Evolutionary conservation across 30 jellyfish, hydroid and myxozoan genomes (phyloP).

Genomic region (Haliclystus octoradiatus): DNA sequence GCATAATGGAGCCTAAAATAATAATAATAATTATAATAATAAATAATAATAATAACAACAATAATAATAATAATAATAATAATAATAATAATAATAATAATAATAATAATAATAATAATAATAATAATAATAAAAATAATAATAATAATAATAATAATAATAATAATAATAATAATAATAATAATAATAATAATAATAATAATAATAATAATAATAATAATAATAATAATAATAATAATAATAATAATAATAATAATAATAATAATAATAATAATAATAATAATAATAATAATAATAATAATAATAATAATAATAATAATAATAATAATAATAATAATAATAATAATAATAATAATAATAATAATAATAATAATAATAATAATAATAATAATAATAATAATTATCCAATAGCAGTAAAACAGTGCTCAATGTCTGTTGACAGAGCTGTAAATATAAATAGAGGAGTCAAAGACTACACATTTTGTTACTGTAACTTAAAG

Average conservation of each 20-base stretch:
- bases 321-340: not conserved
- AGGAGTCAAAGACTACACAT: too few species aligned
- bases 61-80: not conserved
- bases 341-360: not conserved
- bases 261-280: not conserved
- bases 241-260: not conserved
- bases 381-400: not conserved
- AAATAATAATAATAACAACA: not conserved
- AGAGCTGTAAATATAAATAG: too few species aligned
- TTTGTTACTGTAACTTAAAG: too few species aligned
- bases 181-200: not conserved
- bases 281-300: not conserved
- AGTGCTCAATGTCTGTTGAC: too few species aligned
- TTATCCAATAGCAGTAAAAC: too few species aligned
- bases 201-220: not conserved
- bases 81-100: not conserved
- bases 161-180: not conserved
- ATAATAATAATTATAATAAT: too few species aligned
- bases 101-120: not conserved
- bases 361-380: not conserved
- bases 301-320: not conserved
- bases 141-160: too few species aligned
- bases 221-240: not conserved
- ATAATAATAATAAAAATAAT: conserved; percentile 19
- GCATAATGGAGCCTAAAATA: too few species aligned